phyloP scores from a whole-genome alignment of 2,888 invertebrate species.

The Sinopyrophorus schimmeli region DNA sequence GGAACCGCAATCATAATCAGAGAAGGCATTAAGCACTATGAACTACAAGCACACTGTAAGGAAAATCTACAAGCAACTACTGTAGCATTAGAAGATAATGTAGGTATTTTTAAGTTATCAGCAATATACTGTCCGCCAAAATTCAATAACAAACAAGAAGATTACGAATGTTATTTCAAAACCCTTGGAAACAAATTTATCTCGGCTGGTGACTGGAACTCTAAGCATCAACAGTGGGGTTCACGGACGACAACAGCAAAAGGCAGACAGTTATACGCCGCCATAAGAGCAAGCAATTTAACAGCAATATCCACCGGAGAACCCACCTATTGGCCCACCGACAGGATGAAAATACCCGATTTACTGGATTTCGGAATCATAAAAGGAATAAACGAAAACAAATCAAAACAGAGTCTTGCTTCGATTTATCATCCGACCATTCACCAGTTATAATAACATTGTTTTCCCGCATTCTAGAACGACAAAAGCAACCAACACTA shows the following conservation, averaged over 20 bases:
- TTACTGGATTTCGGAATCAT: too few relatives aligned
- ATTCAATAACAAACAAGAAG: constrained; percentile 1
- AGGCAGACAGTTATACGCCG: too few relatives aligned
- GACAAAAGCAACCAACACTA: constrained; percentile 12
- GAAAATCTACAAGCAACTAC: constrained; percentile 8
- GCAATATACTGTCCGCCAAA: constrained; percentile 6
- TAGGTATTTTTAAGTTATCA: constrained; percentile 1
- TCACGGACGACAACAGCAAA: neutral
- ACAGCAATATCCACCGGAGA: too few relatives aligned
- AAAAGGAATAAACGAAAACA: too few relatives aligned
- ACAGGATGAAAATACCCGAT: too few relatives aligned
- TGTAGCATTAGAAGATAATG: constrained; percentile 5
- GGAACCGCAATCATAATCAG: constrained; percentile 4
- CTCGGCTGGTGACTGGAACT: constrained; percentile 1
- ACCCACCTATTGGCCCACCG: too few relatives aligned
- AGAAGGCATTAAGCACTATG: constrained; percentile 1
- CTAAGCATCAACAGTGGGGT: constrained; percentile 8
- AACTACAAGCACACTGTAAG: neutral
- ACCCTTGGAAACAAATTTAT: constrained; percentile 10
- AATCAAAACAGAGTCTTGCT: too few relatives aligned
- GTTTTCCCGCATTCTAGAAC: constrained; percentile 10
- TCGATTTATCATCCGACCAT: constrained; percentile 1
- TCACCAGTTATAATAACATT: constrained; percentile 1
- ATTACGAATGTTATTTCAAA: constrained; percentile 1
- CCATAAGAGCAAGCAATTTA: too few relatives aligned